Evolutionary conservation across 2,113 vertebrate species (phyloP).

Genomic region (Illadopsis cleaveri): DNA sequence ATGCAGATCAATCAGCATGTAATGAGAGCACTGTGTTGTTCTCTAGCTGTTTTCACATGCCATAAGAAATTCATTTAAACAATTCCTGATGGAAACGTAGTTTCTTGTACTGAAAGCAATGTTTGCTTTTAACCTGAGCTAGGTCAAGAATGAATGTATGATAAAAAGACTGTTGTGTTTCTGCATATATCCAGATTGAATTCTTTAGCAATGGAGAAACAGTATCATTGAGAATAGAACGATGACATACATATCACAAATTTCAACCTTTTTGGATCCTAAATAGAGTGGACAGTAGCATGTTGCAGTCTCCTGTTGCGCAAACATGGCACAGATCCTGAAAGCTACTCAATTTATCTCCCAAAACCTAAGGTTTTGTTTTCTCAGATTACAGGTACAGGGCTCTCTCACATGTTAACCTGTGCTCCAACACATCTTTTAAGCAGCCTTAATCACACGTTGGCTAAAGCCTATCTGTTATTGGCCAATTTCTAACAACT

Average conservation of each 20-base stretch:
- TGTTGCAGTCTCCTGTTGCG: constrained; percentile 10
- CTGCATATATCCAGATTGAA: background rate
- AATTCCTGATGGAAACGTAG: background rate
- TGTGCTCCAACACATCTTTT: constrained; percentile 35
- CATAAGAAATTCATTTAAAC: background rate
- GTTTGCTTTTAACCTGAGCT: background rate
- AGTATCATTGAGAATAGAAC: background rate
- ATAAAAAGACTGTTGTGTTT: background rate
- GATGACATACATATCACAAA: background rate
- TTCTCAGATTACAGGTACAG: constrained; percentile 31
- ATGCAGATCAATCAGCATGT: background rate
- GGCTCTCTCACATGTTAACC: background rate
- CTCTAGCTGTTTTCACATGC: background rate
- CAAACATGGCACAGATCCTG: constrained; percentile 1
- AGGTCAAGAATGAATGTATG: background rate
- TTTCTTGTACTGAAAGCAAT: background rate
- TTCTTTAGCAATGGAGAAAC: background rate
- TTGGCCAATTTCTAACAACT: constrained; percentile 3
- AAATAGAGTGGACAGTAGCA: constrained; percentile 25
- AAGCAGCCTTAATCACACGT: constrained; percentile 36
- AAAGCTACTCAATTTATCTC: constrained; percentile 59
- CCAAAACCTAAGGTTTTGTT: constrained; percentile 35
- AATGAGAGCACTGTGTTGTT: background rate
- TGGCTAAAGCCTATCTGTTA: constrained; percentile 46
- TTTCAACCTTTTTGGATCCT: constrained; percentile 34